Conservation (phyloP, 2,888 invertebrate species). For the Brenthis daphne region DNA sequence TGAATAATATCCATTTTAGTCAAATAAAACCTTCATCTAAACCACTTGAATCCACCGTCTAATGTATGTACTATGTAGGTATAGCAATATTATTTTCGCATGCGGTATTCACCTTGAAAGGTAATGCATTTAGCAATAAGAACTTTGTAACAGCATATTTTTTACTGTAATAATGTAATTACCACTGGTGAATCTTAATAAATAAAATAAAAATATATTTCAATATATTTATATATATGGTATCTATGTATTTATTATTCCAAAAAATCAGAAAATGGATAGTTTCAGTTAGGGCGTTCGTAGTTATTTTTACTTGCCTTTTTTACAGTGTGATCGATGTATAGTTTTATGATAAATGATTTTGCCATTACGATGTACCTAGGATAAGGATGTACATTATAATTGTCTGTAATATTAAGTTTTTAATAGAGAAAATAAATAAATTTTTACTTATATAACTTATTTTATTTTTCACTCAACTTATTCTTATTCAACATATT, state of each 20-base stretch:
- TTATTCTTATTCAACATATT: background rate
- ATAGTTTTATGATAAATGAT: conserved; percentile 62
- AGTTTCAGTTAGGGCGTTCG: background rate
- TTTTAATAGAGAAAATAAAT: conserved; percentile 74
- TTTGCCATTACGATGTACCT: conserved; percentile 80
- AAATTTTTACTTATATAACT: conserved; percentile 45
- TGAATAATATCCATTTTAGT: too few species aligned
- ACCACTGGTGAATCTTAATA: too few species aligned
- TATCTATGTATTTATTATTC: too few species aligned
- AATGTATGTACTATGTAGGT: conserved; percentile 1
- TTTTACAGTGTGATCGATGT: conserved; percentile 68
- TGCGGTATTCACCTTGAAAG: too few species aligned
- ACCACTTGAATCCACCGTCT: background rate
- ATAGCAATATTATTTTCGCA: background rate
- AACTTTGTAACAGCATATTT: too few species aligned
- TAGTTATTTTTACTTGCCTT: conserved; percentile 61
- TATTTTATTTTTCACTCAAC: conserved; percentile 31
- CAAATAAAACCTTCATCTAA: too few species aligned
- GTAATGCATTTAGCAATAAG: too few species aligned
- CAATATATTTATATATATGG: too few species aligned
- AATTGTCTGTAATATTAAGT: conserved; percentile 77
- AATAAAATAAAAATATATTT: too few species aligned
- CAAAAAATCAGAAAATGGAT: too few species aligned
- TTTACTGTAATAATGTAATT: too few species aligned
- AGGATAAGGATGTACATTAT: conserved; percentile 80